phyloP scores from a whole-genome alignment of 2,888 invertebrate genomes.

The Strigamia crassipes region DNA sequence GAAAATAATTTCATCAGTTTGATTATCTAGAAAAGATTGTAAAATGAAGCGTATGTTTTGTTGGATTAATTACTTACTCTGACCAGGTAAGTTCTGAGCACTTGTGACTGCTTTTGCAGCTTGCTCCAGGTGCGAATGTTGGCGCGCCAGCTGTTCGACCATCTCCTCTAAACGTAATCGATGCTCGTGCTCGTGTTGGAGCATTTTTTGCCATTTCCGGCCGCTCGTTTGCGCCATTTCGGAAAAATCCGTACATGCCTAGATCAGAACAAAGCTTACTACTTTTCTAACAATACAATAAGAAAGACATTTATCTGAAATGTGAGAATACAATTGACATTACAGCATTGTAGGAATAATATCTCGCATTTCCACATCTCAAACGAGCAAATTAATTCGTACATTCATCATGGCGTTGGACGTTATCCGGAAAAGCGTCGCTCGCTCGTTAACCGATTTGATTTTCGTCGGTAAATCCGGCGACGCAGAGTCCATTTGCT shows the following conservation, averaged over 20 bases:
- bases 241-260: slow-evolving; percentile 91
- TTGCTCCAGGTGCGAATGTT: slow-evolving; percentile 94
- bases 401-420: slow-evolving; percentile 97
- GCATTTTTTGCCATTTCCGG: slow-evolving; percentile 86
- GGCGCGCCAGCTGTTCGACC: slow-evolving; percentile 95
- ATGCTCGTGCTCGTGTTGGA: slow-evolving; percentile 94
- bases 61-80: slow-evolving; percentile 4
- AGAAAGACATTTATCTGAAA: background rate
- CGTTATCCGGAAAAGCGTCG: slow-evolving; percentile 90
- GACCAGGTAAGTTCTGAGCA: slow-evolving; percentile 50
- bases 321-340: background rate
- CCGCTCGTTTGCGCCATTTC: slow-evolving; percentile 87
- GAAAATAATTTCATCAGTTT: too few species aligned
- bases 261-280: slow-evolving; percentile 51
- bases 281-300: background rate
- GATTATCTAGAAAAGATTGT: background rate
- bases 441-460: slow-evolving; percentile 89
- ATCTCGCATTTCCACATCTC: background rate
- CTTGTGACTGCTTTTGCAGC: slow-evolving; percentile 67
- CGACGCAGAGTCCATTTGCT: slow-evolving; percentile 56
- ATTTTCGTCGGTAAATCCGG: slow-evolving; percentile 71
- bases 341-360: background rate
- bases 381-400: slow-evolving; percentile 56
- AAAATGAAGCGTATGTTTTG: background rate
- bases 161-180: slow-evolving; percentile 90